These are phyloP conservation scores for Actias luna DNA, from an alignment of 2,888 invertebrate genomes.

Conservation along the genomic window DNA sequence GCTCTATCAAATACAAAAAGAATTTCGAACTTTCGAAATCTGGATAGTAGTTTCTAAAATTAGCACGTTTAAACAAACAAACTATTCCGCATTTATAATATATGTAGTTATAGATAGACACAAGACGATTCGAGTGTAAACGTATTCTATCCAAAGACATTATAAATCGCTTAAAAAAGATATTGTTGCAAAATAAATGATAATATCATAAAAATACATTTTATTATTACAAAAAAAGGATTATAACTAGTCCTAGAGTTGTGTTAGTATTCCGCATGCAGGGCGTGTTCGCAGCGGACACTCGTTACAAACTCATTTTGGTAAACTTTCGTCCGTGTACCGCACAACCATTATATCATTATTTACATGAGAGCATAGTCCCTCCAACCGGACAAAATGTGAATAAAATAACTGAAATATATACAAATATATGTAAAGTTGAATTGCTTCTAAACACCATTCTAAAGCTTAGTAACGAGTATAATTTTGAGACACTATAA, in stretches of 20 bases:
- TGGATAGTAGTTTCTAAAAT: no score
- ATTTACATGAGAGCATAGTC: slow-evolving; percentile 46
- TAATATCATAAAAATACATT: slow-evolving; percentile 10
- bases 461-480: not conserved
- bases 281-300: slow-evolving; percentile 32
- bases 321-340: slow-evolving; percentile 41
- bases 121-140: no score
- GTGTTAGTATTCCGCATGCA: slow-evolving; percentile 31
- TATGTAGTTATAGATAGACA: no score
- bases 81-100: no score
- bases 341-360: slow-evolving; percentile 39
- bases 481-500: no score
- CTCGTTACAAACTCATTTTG: slow-evolving; percentile 56
- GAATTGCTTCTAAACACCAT: not conserved
- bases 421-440: not conserved
- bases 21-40: no score
- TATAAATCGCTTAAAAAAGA: not conserved
- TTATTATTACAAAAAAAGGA: slow-evolving; percentile 13
- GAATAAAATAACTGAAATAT: slow-evolving; percentile 30
- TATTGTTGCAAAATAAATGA: slow-evolving; percentile 14
- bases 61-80: no score
- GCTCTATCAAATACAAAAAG: no score
- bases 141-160: slow-evolving; percentile 12
- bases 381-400: slow-evolving; percentile 37
- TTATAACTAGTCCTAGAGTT: slow-evolving; percentile 15